These are phyloP conservation scores for Drosophila murphyi DNA, from an alignment of 1,140 invertebrate species.

Conservation along the genomic window DNA sequence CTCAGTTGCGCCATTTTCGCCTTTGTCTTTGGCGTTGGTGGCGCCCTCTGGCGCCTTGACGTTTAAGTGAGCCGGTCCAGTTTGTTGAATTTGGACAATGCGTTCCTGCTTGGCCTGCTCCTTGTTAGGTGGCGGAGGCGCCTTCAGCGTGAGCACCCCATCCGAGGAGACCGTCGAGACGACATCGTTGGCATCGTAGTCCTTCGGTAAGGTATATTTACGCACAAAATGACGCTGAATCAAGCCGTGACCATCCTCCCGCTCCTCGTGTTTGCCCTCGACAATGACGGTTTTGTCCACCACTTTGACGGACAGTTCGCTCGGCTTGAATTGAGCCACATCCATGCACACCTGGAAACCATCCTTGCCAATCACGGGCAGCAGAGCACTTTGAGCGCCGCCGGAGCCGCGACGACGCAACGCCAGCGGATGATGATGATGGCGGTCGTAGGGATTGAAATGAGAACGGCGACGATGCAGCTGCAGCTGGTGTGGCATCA, in stretches of 20 bases:
- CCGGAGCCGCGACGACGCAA: constrained; percentile 34
- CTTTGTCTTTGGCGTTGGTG: constrained; percentile 38
- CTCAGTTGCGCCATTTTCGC: constrained; percentile 64
- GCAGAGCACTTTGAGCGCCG: constrained; percentile 35
- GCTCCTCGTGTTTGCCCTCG: constrained; percentile 89
- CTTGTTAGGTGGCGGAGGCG: constrained; percentile 85
- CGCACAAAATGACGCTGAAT: constrained; percentile 91
- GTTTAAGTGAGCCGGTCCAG: constrained; percentile 81
- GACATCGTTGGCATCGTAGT: constrained; percentile 88
- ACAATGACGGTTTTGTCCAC: constrained; percentile 88
- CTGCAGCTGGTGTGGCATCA: constrained; percentile 45
- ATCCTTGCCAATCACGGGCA: constrained; percentile 84
- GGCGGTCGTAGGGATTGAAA: constrained; percentile 55
- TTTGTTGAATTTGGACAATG: constrained; percentile 85
- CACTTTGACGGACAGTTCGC: constrained; percentile 91
- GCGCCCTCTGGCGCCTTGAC: constrained; percentile 64
- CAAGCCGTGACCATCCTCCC: constrained; percentile 87
- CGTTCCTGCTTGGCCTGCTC: constrained; percentile 84
- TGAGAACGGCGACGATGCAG: constrained; percentile 57
- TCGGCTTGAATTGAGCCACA: constrained; percentile 89
- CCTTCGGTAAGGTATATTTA: constrained; percentile 89
- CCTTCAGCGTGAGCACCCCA: constrained; percentile 89
- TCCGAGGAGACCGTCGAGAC: constrained; percentile 90
- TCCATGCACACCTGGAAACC: constrained; percentile 88
- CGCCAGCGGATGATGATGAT: constrained; percentile 47